A percentile compares a stretch with the other conserved stretches of the same genome.
These are phyloP conservation scores for Chrysina gloriosa DNA, from an alignment of 2,888 invertebrate genomes.

Conservation along the genomic window DNA sequence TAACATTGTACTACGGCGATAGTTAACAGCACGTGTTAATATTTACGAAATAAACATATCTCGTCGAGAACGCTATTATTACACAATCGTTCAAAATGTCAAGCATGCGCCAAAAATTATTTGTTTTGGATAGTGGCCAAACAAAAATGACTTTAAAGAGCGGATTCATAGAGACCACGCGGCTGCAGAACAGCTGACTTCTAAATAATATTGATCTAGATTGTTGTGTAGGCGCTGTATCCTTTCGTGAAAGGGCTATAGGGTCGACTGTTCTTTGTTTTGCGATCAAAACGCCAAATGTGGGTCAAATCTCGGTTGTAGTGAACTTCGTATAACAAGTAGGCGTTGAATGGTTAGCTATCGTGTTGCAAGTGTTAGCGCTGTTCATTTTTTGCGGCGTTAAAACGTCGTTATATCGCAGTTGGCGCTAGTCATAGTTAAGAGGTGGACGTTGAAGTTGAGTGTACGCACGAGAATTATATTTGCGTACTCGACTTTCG, in stretches of 20 bases:
- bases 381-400: conserved; percentile 28
- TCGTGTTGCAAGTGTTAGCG: conserved; percentile 37
- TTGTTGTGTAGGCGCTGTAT: conserved; percentile 1
- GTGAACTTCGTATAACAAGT: conserved; percentile 42
- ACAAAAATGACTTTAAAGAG: conserved; percentile 21
- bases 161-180: not conserved
- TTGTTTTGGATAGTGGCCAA: conserved; percentile 17
- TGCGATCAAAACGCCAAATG: conserved; percentile 39
- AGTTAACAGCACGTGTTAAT: conserved; percentile 19
- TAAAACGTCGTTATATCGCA: conserved; percentile 24
- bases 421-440: not conserved
- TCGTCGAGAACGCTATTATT: conserved; percentile 3
- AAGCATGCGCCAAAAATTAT: conserved; percentile 39
- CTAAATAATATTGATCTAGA: conserved; percentile 30
- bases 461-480: not conserved
- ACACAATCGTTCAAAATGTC: conserved; percentile 34
- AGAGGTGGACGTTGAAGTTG: not conserved
- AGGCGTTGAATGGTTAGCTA: conserved; percentile 44
- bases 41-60: conserved; percentile 8
- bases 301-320: conserved; percentile 50
- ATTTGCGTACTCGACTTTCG: conserved; percentile 17
- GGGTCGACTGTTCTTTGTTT: conserved; percentile 37
- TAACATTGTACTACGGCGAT: not conserved
- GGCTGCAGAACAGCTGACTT: conserved; percentile 22
- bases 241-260: conserved; percentile 24